phyloP scores from a whole-genome alignment of 2,888 invertebrate genomes.

The Nebria salina region DNA sequence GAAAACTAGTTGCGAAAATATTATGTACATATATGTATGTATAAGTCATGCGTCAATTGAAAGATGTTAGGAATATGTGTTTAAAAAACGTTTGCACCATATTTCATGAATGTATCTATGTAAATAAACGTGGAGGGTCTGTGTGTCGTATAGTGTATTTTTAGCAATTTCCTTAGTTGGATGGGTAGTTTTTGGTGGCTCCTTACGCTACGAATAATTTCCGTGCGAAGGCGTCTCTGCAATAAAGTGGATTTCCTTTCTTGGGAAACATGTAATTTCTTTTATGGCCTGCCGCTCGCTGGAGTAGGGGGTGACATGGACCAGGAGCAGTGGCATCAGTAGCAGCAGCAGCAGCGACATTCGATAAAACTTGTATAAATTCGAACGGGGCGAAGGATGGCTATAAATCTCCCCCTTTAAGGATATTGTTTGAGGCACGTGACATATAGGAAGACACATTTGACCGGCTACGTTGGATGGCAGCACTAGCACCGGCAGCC shows the following conservation, averaged over 20 bases:
- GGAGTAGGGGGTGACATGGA: constrained; percentile 21
- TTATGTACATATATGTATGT: too few species aligned
- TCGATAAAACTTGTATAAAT: constrained; percentile 61
- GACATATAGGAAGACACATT: constrained; percentile 54
- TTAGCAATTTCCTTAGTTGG: not conserved
- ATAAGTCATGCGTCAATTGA: too few species aligned
- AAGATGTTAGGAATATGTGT: too few species aligned
- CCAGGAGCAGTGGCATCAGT: constrained; percentile 1
- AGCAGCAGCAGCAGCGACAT: constrained; percentile 47
- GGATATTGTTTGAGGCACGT: constrained; percentile 61
- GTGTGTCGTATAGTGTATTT: not conserved
- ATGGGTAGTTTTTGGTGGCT: not conserved
- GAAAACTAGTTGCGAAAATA: too few species aligned
- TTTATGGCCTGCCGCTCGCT: constrained; percentile 25
- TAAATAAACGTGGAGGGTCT: not conserved
- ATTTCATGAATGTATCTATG: not conserved
- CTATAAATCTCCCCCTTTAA: constrained; percentile 58
- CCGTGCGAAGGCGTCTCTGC: constrained; percentile 27
- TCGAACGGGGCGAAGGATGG: constrained; percentile 54
- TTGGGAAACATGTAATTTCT: constrained; percentile 43
- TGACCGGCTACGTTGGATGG: constrained; percentile 43
- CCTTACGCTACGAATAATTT: constrained; percentile 24
- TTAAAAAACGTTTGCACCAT: not conserved
- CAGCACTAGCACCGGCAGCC: not conserved
- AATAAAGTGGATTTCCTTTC: constrained; percentile 41